Conservation (phyloP, 2,113 vertebrate genomes). For the Brienomyrus brachyistius region DNA sequence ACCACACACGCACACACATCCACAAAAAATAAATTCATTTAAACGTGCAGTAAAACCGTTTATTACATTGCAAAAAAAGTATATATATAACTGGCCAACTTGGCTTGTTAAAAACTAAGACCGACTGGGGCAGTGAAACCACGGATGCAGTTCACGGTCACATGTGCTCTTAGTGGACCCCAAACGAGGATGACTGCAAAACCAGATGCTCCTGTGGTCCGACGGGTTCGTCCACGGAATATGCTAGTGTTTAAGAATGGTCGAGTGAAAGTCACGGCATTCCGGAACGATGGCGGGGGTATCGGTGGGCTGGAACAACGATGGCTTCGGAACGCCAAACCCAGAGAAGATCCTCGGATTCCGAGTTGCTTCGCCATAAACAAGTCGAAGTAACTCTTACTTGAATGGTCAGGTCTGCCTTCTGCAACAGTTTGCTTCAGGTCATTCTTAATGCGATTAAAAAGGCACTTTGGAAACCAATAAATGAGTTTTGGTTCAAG, state of each 20-base stretch:
- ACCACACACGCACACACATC: not conserved
- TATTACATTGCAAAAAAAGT: conserved; percentile 50
- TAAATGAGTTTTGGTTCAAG: conserved; percentile 66
- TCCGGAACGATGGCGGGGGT: not conserved
- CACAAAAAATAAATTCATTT: conserved; percentile 5
- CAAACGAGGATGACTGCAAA: not conserved
- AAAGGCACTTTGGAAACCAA: conserved; percentile 82
- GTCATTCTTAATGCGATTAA: conserved; percentile 46
- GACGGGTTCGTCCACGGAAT: conserved; percentile 5
- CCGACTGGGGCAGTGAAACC: conserved; percentile 20
- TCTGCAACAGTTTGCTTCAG: not conserved
- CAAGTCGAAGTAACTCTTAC: not conserved
- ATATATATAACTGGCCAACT: conserved; percentile 24
- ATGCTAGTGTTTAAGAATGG: conserved; percentile 15
- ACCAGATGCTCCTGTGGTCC: conserved; percentile 13
- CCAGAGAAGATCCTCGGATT: not conserved
- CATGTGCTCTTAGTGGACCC: conserved; percentile 12
- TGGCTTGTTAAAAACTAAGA: conserved; percentile 44
- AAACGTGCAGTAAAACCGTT: conserved; percentile 35
- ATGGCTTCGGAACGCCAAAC: not conserved
- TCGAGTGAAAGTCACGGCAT: conserved; percentile 17
- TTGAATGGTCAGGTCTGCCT: not conserved
- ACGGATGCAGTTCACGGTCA: not conserved
- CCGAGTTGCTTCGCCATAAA: not conserved
- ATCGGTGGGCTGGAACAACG: not conserved